phyloP scores from a whole-genome alignment of 2,113 vertebrate species.

The Nyctibius bracteatus region DNA sequence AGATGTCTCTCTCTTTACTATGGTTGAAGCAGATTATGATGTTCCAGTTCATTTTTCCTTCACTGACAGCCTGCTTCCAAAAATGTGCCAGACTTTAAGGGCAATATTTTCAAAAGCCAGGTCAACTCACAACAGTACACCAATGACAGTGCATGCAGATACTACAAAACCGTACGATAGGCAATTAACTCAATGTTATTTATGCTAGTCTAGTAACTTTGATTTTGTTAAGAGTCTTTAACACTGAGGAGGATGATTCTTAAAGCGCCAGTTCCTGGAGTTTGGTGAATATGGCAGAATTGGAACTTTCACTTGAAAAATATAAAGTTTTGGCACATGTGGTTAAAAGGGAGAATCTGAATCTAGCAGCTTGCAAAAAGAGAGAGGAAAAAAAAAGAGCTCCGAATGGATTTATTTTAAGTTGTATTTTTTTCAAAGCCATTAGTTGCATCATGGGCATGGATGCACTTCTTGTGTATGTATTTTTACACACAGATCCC shows the following conservation, averaged over 20 bases:
- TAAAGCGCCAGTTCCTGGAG: not conserved
- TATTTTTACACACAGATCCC: not conserved
- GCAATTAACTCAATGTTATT: conserved; percentile 47
- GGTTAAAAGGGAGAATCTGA: not conserved
- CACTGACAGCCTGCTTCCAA: conserved; percentile 72
- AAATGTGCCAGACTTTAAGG: conserved; percentile 68
- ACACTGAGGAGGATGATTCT: not conserved
- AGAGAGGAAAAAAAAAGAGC: fast-evolving
- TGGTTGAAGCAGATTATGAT: conserved; percentile 74
- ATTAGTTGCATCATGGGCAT: not conserved
- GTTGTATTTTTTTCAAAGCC: not conserved
- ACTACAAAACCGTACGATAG: conserved; percentile 55
- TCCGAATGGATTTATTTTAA: not conserved
- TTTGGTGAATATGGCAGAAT: not conserved
- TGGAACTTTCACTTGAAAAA: not conserved
- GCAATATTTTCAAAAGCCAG: conserved; percentile 65
- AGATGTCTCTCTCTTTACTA: conserved; percentile 78
- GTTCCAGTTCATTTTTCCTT: conserved; percentile 74
- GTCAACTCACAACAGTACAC: conserved; percentile 57
- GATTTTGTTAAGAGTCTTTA: conserved; percentile 1
- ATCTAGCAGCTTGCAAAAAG: not conserved
- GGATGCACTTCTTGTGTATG: not conserved
- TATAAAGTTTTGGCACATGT: not conserved
- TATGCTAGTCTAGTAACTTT: conserved; percentile 18
- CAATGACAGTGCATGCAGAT: conserved; percentile 46